phyloP scores from a whole-genome alignment of 2,888 invertebrate species.

The Gari tellinella region DNA sequence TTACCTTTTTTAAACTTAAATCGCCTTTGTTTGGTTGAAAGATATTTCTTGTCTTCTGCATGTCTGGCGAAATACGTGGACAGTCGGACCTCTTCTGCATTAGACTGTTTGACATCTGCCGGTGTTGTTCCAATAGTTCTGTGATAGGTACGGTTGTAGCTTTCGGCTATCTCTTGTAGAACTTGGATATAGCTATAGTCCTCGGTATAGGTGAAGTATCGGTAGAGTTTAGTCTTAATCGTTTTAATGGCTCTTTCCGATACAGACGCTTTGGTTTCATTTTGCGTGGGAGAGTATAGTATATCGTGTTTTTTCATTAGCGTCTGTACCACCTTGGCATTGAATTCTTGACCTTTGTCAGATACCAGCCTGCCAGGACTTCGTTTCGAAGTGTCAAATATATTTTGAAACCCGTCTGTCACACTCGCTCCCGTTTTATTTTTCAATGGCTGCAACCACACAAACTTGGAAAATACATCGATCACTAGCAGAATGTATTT shows the following conservation, averaged over 20 bases:
- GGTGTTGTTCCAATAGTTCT: conserved; percentile 21
- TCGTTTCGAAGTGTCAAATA: too few species aligned
- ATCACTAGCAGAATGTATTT: not conserved
- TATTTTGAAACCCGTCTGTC: not conserved
- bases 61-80: conserved; percentile 3
- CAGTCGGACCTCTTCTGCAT: conserved; percentile 14
- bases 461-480: conserved; percentile 5
- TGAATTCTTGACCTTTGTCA: conserved; percentile 26
- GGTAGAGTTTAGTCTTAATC: conserved; percentile 14
- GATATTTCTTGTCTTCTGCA: not conserved
- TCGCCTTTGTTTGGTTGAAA: not conserved
- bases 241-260: conserved; percentile 26
- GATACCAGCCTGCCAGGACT: too few species aligned
- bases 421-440: conserved; percentile 3
- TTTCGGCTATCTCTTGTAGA: conserved; percentile 12
- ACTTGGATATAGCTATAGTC: not conserved
- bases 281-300: conserved; percentile 24
- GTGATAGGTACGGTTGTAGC: conserved; percentile 25
- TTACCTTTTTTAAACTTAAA: conserved; percentile 11
- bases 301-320: conserved; percentile 17
- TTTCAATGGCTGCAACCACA: conserved; percentile 9
- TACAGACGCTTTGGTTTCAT: conserved; percentile 30
- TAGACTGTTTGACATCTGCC: conserved; percentile 5
- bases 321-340: conserved; percentile 21
- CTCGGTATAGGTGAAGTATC: conserved; percentile 23